Evolutionary conservation across 1,140 invertebrate species (phyloP), one percentile per base, ranked within the genome.

Genomic region (Polypedilum vanderplanki): DNA sequence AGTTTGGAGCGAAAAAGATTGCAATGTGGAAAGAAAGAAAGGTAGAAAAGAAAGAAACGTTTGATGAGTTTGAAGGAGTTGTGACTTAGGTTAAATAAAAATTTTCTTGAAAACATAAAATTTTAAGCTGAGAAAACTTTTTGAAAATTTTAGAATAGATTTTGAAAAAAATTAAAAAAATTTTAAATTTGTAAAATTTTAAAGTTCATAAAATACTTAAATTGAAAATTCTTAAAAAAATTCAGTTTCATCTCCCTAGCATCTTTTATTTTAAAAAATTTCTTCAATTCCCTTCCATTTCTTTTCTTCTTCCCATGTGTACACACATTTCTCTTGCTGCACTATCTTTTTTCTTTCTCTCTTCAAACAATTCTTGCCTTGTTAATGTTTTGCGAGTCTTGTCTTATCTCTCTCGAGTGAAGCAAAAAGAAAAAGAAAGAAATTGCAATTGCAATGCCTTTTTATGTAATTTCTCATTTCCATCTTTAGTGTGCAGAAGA

Each of bases 371-470:
- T 33, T 33, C 5, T 33, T 33, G 5, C 24, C 24, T 33, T 33
- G 24, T 33, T 33, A 33, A 33, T 33, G 24, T 33, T 33, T n/a
- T 57, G 46, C n/a, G n/a, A 57, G 46, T 57, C 46, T 57, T 57
- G 46, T 57, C 46, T 57, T 57, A 57, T 57, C 46, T 57, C 12
- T n/a, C 24, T 33, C 24, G 24, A 33, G 24, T 33, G 24, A 33
- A 33, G 24, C 24, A 5, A 33, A 33, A 33, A 5, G 5, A 33
- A 33, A 33, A 5, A 33, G 5, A 33, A 33, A 33, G 24, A 33
- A 33, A 57, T 57, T 57, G 24, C 46, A 57, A 57, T 33, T 57
- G 46, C 46, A 57, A 57, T 57, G 46, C 46, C 46, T 57, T 57
- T 46, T 57, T 15, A 57, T 57, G 46, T 57, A 57, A n/a, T 57